Conservation (phyloP, 2,113 vertebrate species). For the human region GRCh38 chr16:74242001-74242500, state of each 20-base stretch:
- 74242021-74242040: background rate
- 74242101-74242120: no score
- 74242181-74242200: background rate
- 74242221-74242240: slow-evolving; percentile 44
- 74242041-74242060: background rate
- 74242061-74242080: background rate
- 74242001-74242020: background rate
- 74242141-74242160: background rate
- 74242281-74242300: slow-evolving; percentile 55
- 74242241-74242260: slow-evolving; percentile 48
- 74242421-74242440: slow-evolving; percentile 71
- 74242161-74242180: background rate
- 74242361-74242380: slow-evolving; percentile 74
- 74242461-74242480: slow-evolving; percentile 79
- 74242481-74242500: slow-evolving; percentile 62
- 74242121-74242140: background rate
- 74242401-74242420: slow-evolving; percentile 70
- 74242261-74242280: slow-evolving; percentile 41
- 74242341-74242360: slow-evolving; percentile 66
- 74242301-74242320: slow-evolving; percentile 66
- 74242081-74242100: background rate
- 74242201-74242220: background rate
- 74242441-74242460: slow-evolving; percentile 73
- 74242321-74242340: slow-evolving; percentile 65
- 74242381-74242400: slow-evolving; percentile 61